These are phyloP conservation scores for Dexiosoma caninum DNA, from an alignment of 2,888 invertebrate genomes.

Conservation along the genomic window DNA sequence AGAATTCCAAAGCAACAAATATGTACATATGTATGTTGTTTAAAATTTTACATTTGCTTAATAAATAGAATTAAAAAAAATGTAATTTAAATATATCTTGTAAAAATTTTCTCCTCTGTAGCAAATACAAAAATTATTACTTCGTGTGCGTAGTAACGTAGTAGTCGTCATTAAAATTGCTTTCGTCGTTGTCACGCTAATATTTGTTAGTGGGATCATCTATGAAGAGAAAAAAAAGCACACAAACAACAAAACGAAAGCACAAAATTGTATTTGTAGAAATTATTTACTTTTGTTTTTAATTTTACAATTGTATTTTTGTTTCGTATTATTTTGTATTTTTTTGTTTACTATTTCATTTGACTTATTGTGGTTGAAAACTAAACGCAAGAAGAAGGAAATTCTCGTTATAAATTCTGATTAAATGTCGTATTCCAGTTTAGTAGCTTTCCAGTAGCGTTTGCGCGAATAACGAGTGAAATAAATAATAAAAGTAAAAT, in stretches of 20 bases:
- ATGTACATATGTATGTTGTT: too few species aligned
- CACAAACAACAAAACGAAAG: conserved; percentile 14
- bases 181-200: conserved; percentile 33
- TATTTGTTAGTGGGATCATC: conserved; percentile 37
- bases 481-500: conserved; percentile 10
- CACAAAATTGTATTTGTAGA: conserved; percentile 43
- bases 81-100: too few species aligned
- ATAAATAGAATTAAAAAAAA: too few species aligned
- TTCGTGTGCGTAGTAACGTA: conserved; percentile 31
- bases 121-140: too few species aligned
- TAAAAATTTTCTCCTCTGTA: too few species aligned
- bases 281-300: conserved; percentile 40
- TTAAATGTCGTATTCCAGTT: conserved; percentile 73
- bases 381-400: conserved; percentile 49
- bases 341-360: conserved; percentile 1
- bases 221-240: conserved; percentile 13
- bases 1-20: too few species aligned
- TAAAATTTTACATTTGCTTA: too few species aligned
- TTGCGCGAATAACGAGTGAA: conserved; percentile 68
- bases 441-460: conserved; percentile 76
- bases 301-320: conserved; percentile 27
- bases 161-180: conserved; percentile 25
- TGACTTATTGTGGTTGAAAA: conserved; percentile 47
- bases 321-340: too few species aligned
- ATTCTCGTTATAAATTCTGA: conserved; percentile 76